These are phyloP conservation scores for Polydrusus cervinus DNA, from an alignment of 2,888 invertebrate species.

Conservation along the genomic window DNA sequence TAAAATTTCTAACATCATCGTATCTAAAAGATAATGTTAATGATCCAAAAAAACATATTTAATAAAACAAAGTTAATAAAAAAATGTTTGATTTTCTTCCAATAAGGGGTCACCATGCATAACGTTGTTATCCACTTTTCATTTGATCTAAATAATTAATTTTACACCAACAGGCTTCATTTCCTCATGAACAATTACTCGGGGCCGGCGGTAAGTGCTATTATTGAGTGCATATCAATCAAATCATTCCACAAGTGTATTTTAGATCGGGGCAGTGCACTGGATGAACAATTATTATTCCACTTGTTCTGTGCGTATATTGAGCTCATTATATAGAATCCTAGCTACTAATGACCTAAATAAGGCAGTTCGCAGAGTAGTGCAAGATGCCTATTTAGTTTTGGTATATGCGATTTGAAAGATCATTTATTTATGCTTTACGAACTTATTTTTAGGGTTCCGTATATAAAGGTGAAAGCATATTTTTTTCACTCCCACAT, in stretches of 20 bases:
- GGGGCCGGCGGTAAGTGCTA: not conserved
- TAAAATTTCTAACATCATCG: too few species aligned
- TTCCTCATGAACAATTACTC: not conserved
- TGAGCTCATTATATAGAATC: conserved; percentile 2
- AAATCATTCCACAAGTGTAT: conserved; percentile 24
- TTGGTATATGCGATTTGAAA: too few species aligned
- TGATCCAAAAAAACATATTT: too few species aligned
- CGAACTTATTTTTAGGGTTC: too few species aligned
- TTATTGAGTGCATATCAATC: conserved; percentile 19
- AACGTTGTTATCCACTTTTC: not conserved
- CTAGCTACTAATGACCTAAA: not conserved
- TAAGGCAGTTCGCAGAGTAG: not conserved
- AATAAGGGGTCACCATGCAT: not conserved
- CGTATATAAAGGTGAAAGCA: too few species aligned
- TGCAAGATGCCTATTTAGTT: too few species aligned
- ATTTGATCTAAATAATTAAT: not conserved
- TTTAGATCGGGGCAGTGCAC: conserved; percentile 7
- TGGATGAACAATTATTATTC: conserved; percentile 15
- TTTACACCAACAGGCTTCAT: not conserved
- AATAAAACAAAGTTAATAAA: too few species aligned
- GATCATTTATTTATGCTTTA: too few species aligned
- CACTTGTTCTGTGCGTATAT: not conserved
- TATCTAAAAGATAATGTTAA: too few species aligned
- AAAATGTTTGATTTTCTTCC: not conserved
- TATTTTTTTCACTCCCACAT: too few species aligned